phyloP scores from a whole-genome alignment of 2,888 invertebrate species.

The Polyploca ridens region DNA sequence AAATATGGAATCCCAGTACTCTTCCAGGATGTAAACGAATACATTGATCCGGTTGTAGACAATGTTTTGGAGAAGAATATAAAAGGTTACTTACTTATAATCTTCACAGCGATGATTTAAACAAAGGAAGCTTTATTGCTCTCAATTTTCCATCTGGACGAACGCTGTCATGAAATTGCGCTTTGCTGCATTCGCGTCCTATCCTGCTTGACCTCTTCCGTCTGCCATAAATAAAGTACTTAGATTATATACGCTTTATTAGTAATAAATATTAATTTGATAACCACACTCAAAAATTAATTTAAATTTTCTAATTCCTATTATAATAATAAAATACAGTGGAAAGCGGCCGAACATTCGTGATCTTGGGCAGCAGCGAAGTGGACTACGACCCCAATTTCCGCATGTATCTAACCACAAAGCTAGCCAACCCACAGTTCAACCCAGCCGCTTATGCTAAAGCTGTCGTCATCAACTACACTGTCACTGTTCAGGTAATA shows the following conservation, averaged over 20 bases:
- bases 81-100: constrained; percentile 79
- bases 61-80: constrained; percentile 94
- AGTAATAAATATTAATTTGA: no score
- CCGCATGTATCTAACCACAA: constrained; percentile 95
- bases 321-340: constrained; percentile 54
- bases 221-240: no score
- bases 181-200: not conserved
- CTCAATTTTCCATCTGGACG: no score
- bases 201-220: no score
- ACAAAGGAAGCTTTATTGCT: no score
- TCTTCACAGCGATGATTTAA: not conserved
- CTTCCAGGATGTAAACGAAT: constrained; percentile 96
- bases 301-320: constrained; percentile 13
- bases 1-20: constrained; percentile 95
- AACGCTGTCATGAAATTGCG: no score
- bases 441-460: constrained; percentile 94
- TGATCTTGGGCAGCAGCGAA: constrained; percentile 94
- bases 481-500: constrained; percentile 90
- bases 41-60: constrained; percentile 95
- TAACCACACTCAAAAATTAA: no score
- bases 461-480: constrained; percentile 95
- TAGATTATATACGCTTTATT: no score
- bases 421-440: constrained; percentile 94
- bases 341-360: constrained; percentile 90
- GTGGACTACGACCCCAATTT: constrained; percentile 96